Evolutionary conservation across 2,113 vertebrate genomes (phyloP).

Genomic region (Eurystomus gularis): DNA sequence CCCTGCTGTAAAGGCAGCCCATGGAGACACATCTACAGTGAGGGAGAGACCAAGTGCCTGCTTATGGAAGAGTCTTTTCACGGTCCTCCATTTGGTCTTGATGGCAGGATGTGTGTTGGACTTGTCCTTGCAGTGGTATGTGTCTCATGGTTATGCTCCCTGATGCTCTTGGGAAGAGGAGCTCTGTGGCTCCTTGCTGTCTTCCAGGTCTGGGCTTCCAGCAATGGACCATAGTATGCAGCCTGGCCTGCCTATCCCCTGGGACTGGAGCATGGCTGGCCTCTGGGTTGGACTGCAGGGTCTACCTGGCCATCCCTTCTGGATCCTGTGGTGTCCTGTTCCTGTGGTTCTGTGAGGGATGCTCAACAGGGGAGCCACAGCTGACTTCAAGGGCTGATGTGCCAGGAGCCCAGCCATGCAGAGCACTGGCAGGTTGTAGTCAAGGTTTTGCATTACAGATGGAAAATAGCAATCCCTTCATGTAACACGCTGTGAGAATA

Average conservation of each 20-base stretch:
- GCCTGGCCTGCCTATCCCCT: background rate
- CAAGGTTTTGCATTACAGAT: background rate
- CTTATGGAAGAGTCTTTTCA: background rate
- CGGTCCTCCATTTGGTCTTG: accelerated
- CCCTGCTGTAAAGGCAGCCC: background rate
- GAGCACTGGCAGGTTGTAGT: accelerated
- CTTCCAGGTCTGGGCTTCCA: background rate
- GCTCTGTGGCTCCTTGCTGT: background rate
- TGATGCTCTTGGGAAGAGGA: too few relatives aligned
- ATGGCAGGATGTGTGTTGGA: accelerated
- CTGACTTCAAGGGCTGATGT: background rate
- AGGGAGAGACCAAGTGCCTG: background rate
- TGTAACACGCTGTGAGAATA: background rate
- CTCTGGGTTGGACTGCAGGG: background rate
- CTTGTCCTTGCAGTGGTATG: background rate
- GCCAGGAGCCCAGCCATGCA: accelerated
- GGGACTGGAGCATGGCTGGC: background rate
- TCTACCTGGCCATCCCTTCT: background rate
- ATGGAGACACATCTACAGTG: accelerated
- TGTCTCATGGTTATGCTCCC: too few relatives aligned
- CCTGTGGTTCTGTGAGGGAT: background rate
- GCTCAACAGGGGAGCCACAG: background rate
- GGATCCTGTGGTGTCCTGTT: background rate
- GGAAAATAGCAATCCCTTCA: background rate
- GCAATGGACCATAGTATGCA: accelerated